These are phyloP conservation scores for Papilio gigon DNA, from an alignment of 2,888 invertebrate genomes.

Conservation along the genomic window DNA sequence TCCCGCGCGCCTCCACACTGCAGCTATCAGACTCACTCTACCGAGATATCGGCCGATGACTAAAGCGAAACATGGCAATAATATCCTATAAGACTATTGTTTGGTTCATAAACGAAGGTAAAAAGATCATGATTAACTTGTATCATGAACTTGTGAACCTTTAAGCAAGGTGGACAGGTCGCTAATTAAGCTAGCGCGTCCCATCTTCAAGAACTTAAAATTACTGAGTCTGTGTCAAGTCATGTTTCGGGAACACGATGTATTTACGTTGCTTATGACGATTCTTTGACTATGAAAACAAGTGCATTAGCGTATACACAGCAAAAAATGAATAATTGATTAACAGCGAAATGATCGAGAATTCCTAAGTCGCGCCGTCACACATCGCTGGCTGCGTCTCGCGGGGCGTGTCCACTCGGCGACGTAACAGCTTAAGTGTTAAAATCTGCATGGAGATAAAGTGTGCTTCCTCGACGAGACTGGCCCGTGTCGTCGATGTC, in stretches of 20 bases:
- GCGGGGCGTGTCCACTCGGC: slow-evolving; percentile 2
- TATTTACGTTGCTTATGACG: too few relatives aligned
- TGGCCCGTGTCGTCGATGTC: slow-evolving; percentile 10
- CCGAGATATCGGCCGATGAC: background rate
- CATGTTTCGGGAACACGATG: too few relatives aligned
- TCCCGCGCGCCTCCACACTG: background rate
- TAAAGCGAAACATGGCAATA: background rate
- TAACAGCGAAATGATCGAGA: slow-evolving; percentile 39
- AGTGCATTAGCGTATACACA: background rate
- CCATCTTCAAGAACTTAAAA: too few relatives aligned
- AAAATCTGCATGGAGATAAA: background rate
- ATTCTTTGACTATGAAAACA: too few relatives aligned
- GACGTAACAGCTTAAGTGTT: slow-evolving; percentile 12
- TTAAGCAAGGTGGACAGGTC: too few relatives aligned
- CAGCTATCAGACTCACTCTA: background rate
- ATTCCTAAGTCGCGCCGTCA: slow-evolving; percentile 33
- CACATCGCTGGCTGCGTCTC: slow-evolving; percentile 28
- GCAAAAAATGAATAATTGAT: slow-evolving; percentile 30
- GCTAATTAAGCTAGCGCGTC: too few relatives aligned
- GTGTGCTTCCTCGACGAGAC: background rate
- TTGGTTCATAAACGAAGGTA: background rate
- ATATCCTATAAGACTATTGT: too few relatives aligned
- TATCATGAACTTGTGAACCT: too few relatives aligned
- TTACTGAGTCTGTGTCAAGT: too few relatives aligned
- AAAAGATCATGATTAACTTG: too few relatives aligned